These are phyloP conservation scores for Drosophila eugracilis DNA, from an alignment of 1,140 invertebrate genomes.

Conservation along the genomic window DNA sequence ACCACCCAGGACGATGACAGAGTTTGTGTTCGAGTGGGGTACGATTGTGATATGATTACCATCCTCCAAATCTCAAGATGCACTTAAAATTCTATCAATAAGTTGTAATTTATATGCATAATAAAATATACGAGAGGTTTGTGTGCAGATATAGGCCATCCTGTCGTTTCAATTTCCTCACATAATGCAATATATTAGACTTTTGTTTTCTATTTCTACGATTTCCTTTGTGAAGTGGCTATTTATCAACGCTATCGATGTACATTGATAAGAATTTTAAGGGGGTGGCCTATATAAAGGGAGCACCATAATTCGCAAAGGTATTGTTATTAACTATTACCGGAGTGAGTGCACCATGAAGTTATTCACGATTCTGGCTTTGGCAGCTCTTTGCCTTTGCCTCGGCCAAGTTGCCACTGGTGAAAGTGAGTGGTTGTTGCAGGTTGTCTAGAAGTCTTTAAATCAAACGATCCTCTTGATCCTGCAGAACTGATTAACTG, in stretches of 20 bases:
- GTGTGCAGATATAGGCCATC: slow-evolving; percentile 7
- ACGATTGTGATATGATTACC: background rate
- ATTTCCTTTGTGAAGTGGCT: slow-evolving; percentile 7
- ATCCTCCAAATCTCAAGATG: slow-evolving; percentile 23
- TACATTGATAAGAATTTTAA: slow-evolving; percentile 23
- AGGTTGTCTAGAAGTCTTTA: too few relatives aligned
- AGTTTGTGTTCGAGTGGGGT: background rate
- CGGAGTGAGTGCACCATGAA: slow-evolving; percentile 46
- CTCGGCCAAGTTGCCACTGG: slow-evolving; percentile 32
- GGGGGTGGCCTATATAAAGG: slow-evolving; percentile 53
- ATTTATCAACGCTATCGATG: slow-evolving; percentile 12
- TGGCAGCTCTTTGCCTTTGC: slow-evolving; percentile 39
- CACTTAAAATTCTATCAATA: slow-evolving; percentile 12
- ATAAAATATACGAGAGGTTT: slow-evolving; percentile 10
- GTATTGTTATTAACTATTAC: slow-evolving; percentile 5
- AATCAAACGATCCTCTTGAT: background rate
- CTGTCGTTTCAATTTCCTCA: slow-evolving; percentile 6
- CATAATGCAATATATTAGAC: slow-evolving; percentile 48
- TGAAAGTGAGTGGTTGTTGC: slow-evolving; percentile 41
- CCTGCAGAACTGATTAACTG: slow-evolving; percentile 87
- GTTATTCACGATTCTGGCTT: slow-evolving; percentile 21
- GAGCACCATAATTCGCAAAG: background rate
- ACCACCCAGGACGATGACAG: slow-evolving; percentile 9
- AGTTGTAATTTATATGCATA: slow-evolving; percentile 43
- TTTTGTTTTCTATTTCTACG: slow-evolving; percentile 29